phyloP scores from a whole-genome alignment of 2,888 invertebrate genomes.

The Ennomos quercinarius region DNA sequence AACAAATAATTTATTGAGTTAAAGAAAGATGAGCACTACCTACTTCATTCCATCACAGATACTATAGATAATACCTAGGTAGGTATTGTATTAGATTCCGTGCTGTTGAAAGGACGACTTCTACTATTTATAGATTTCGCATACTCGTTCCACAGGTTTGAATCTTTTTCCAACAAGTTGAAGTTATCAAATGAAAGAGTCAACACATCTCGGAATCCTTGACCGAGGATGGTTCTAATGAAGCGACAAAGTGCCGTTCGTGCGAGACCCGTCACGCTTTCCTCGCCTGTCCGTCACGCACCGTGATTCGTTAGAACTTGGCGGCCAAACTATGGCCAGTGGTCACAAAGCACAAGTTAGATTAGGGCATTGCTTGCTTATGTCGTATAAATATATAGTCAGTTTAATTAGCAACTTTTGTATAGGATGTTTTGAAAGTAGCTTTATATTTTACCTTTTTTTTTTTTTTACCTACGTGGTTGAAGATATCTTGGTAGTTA shows the following conservation, averaged over 20 bases:
- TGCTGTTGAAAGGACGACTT: too few relatives aligned
- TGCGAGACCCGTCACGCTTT: constrained; percentile 63
- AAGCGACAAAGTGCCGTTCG: constrained; percentile 51
- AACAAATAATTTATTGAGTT: too few relatives aligned
- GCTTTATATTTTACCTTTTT: too few relatives aligned
- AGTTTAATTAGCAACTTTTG: too few relatives aligned
- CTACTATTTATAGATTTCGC: too few relatives aligned
- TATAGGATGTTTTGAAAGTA: too few relatives aligned
- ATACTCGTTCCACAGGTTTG: not conserved
- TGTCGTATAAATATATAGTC: too few relatives aligned
- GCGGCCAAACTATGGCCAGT: not conserved
- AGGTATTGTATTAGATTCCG: too few relatives aligned
- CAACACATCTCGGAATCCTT: constrained; percentile 26
- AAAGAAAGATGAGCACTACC: not conserved
- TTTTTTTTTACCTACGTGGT: too few relatives aligned
- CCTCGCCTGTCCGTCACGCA: constrained; percentile 55
- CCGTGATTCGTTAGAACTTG: constrained; percentile 44
- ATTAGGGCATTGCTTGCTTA: not conserved
- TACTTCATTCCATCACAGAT: not conserved
- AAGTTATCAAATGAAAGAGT: constrained; percentile 16
- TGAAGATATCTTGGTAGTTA: too few relatives aligned
- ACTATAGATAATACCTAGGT: too few relatives aligned
- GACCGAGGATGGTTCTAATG: constrained; percentile 56
- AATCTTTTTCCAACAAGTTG: constrained; percentile 4
- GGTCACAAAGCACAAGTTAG: constrained; percentile 31